These are phyloP conservation scores for Protaetia brevitarsis DNA, from an alignment of 1,140 invertebrate species.

Conservation along the genomic window DNA sequence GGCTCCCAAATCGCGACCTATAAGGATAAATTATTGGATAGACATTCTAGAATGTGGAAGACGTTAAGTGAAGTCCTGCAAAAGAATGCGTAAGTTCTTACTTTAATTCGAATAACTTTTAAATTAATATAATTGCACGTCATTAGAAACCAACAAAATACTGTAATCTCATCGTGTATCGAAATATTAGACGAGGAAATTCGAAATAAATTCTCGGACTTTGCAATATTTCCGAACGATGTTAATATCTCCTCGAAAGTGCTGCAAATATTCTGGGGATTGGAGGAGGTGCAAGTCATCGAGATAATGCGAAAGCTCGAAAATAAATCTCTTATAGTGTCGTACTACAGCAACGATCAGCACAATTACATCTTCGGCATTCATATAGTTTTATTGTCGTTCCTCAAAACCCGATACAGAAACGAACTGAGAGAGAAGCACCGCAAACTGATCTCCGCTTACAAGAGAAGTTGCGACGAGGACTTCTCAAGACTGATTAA, in stretches of 20 bases:
- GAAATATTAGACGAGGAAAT: slow-evolving; percentile 35
- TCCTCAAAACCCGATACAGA: slow-evolving; percentile 38
- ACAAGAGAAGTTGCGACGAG: slow-evolving; percentile 36
- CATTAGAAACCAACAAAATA: slow-evolving; percentile 13
- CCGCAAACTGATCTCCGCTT: slow-evolving; percentile 39
- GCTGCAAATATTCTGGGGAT: slow-evolving; percentile 42
- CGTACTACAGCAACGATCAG: slow-evolving; percentile 36
- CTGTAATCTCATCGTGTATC: slow-evolving; percentile 41
- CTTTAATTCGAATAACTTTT: too few relatives aligned
- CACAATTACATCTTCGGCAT: slow-evolving; percentile 44
- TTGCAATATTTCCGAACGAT: slow-evolving; percentile 47
- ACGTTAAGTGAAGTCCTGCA: neutral
- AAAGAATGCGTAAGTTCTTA: slow-evolving; percentile 4
- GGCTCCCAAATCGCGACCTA: slow-evolving; percentile 60
- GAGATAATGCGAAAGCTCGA: slow-evolving; percentile 45
- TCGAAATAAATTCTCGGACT: slow-evolving; percentile 39
- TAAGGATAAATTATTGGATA: slow-evolving; percentile 53
- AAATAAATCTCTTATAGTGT: slow-evolving; percentile 45
- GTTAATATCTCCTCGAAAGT: slow-evolving; percentile 46
- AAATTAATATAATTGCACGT: neutral
- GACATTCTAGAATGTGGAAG: slow-evolving; percentile 6
- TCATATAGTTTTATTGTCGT: slow-evolving; percentile 45
- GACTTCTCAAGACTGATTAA: slow-evolving; percentile 45
- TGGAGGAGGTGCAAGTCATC: slow-evolving; percentile 40
- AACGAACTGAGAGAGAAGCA: slow-evolving; percentile 37